phyloP scores from a whole-genome alignment of 1,140 invertebrate species.

The Heliconius congener region DNA sequence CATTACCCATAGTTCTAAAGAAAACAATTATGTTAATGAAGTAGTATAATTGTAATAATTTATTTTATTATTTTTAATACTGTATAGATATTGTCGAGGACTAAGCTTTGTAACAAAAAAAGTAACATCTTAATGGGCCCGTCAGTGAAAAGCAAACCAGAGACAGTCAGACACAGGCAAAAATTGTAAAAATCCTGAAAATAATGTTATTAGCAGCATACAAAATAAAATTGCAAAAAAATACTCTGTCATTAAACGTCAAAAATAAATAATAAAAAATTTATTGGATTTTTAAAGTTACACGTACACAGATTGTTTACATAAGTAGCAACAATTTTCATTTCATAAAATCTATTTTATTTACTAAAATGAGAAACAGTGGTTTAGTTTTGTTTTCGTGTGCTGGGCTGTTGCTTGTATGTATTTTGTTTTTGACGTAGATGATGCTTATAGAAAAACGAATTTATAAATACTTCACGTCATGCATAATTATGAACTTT shows the following conservation, averaged over 20 bases:
- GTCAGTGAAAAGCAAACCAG: too few relatives aligned
- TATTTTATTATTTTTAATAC: too few relatives aligned
- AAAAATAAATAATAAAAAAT: background rate
- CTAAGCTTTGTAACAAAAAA: too few relatives aligned
- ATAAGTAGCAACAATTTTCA: constrained; percentile 1
- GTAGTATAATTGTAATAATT: too few relatives aligned
- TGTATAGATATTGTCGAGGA: too few relatives aligned
- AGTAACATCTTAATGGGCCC: too few relatives aligned
- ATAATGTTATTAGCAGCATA: background rate
- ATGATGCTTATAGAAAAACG: background rate
- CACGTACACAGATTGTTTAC: background rate
- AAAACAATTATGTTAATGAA: too few relatives aligned
- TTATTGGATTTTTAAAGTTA: constrained; percentile 7
- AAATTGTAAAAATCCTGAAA: too few relatives aligned
- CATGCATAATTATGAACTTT: background rate
- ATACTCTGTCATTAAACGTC: background rate
- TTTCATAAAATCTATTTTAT: background rate
- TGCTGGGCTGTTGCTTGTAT: constrained; percentile 66
- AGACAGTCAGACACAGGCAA: too few relatives aligned
- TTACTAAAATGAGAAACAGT: constrained; percentile 56
- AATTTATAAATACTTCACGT: background rate
- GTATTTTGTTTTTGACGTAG: constrained; percentile 28
- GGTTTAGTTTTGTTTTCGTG: constrained; percentile 65
- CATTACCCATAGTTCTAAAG: too few relatives aligned
- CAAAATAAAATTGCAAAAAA: background rate